Conservation (phyloP, 2,888 invertebrate genomes). For the Nemoura dubitans region DNA sequence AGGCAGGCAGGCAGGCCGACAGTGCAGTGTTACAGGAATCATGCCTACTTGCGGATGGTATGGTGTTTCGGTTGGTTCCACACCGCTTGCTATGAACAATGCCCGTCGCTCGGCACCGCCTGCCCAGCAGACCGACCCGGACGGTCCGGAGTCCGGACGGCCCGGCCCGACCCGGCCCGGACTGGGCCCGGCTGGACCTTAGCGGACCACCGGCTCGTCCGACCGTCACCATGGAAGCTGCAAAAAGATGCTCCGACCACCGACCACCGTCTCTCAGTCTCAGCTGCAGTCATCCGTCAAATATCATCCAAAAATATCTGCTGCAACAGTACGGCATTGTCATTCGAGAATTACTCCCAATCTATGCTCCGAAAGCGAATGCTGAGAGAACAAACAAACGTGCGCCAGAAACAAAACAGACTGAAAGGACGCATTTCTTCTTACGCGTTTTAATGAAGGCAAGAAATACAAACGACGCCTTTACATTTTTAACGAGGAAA, state of each 20-base stretch:
- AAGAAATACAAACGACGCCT: conserved; percentile 12
- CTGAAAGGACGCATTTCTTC: conserved; percentile 8
- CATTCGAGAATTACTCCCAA: background rate
- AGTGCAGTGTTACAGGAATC: conserved; percentile 34
- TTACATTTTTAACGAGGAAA: conserved; percentile 13
- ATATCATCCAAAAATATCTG: background rate
- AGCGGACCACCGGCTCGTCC: background rate
- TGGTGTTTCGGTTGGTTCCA: conserved; percentile 33
- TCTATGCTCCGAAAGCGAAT: background rate
- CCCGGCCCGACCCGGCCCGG: background rate
- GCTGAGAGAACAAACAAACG: conserved; percentile 10
- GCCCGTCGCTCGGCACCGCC: background rate
- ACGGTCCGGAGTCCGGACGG: background rate
- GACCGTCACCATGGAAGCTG: background rate
- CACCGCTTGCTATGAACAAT: conserved; percentile 27
- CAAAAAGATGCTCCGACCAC: background rate
- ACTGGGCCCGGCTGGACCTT: background rate
- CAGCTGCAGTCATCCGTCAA: background rate
- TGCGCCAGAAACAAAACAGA: background rate
- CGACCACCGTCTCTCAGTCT: background rate
- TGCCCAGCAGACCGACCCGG: background rate
- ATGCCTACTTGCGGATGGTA: conserved; percentile 40
- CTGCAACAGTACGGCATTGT: background rate
- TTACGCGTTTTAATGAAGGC: background rate
- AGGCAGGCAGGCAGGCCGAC: no score